Percentiles rank a stretch among this genome's conserved stretches.
Evolutionary conservation across 2,113 vertebrate species (phyloP).

Genomic region (Hucho hucho): DNA sequence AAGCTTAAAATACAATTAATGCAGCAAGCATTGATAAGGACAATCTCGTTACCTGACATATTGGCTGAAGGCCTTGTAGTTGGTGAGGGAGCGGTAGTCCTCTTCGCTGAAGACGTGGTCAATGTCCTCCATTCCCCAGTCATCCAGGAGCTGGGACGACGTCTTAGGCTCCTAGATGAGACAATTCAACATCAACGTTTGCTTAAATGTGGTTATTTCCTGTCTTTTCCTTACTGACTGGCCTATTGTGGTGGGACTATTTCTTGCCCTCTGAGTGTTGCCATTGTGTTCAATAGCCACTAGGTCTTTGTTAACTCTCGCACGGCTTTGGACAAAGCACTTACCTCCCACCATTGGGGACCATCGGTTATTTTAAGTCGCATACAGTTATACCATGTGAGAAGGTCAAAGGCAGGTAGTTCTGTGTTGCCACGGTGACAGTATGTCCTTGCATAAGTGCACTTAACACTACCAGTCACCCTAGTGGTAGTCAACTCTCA

Average conservation of each 20-base stretch:
- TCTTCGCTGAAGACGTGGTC: constrained; percentile 95
- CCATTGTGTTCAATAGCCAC: too few species aligned
- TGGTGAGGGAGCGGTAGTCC: constrained; percentile 94
- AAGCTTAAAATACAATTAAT: too few species aligned
- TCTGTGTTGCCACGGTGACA: constrained; percentile 60
- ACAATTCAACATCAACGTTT: too few species aligned
- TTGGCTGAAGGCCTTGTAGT: constrained; percentile 98
- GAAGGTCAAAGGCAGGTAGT: constrained; percentile 11
- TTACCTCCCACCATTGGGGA: too few species aligned
- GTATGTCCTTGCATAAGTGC: constrained; percentile 54
- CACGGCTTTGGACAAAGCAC: too few species aligned
- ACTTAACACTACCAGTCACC: constrained; percentile 44
- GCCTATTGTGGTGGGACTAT: too few species aligned
- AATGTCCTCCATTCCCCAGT: constrained; percentile 99
- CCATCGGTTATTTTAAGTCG: too few species aligned
- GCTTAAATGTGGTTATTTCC: too few species aligned
- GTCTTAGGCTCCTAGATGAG: constrained; percentile 87
- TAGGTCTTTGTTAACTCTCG: too few species aligned
- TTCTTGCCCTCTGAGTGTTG: too few species aligned
- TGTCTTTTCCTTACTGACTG: too few species aligned
- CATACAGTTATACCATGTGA: not conserved
- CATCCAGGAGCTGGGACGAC: constrained; percentile 92
- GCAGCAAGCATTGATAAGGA: not conserved
- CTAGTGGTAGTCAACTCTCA: constrained; percentile 44
- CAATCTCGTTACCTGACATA: constrained; percentile 84